phyloP scores from a whole-genome alignment of 2,888 invertebrate species.

The Nephrotoma appendiculata region DNA sequence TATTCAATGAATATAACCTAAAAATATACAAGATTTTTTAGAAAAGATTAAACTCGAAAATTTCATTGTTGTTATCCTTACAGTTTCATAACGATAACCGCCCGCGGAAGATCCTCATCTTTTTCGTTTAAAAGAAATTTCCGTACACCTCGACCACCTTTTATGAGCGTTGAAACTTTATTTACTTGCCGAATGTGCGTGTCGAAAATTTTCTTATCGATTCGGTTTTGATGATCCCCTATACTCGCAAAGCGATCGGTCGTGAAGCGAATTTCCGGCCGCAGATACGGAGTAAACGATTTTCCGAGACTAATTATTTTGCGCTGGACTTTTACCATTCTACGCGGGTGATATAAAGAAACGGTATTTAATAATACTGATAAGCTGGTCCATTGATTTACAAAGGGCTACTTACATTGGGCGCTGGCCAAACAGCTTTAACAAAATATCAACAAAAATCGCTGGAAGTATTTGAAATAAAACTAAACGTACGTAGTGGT shows the following conservation, averaged over 20 bases:
- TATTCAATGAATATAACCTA: not conserved
- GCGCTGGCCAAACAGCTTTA: not conserved
- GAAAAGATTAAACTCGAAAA: not conserved
- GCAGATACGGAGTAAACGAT: not conserved
- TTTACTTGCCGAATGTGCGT: not conserved
- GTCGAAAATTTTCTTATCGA: not conserved
- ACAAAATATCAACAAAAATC: not conserved
- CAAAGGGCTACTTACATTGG: not conserved
- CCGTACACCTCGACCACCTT: not conserved
- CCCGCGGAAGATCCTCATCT: not conserved
- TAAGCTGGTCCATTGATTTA: not conserved
- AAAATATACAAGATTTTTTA: not conserved
- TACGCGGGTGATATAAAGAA: not conserved
- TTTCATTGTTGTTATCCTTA: not conserved
- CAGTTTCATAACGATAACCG: not conserved
- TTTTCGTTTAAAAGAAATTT: not conserved
- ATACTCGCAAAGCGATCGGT: not conserved
- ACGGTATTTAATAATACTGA: not conserved
- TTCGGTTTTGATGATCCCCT: not conserved
- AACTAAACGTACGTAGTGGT: not conserved
- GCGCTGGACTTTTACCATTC: not conserved
- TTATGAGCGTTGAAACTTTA: not conserved
- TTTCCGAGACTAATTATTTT: not conserved
- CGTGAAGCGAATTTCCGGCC: not conserved
- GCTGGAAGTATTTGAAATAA: not conserved